Evolutionary conservation across 2,797 vertebrate genomes (phyloP), one percentile per base, ranked within the genome.

Genomic region (Eptatretus atami): DNA sequence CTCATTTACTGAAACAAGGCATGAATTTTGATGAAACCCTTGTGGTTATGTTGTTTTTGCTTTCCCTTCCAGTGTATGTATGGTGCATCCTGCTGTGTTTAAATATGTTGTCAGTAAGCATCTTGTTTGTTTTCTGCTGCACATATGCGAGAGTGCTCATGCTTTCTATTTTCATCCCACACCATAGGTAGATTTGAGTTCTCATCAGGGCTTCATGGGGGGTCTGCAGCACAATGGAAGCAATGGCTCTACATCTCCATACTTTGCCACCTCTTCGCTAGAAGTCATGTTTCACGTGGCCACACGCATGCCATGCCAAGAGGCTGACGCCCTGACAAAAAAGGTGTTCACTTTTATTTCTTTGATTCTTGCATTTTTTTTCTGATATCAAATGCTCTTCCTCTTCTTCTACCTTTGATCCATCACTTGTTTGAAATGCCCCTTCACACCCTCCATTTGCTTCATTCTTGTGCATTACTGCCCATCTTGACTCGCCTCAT

Each of bases 261-360:
- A 98, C 73, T 90, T 84, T 1, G 86, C 90, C 73, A 93, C 86
- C 76, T 98, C 92, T 53, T 92, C 84, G 0, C 79, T 93, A 74
- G 90, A 98, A 75, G 82, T 81, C n/a, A 93, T 98, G 73, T 98
- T 93, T 72, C 90, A 98, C 1, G 92, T 93, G 65, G 95, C 90
- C 63, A 95, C 90, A 1, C 80, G 90, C 52, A 98, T 98, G 88
- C 82, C 86, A 0, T 95, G 84, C 1, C 78, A 83, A 70, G 88
- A 86, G 0, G 83, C 88, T 4, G 92, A 95, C 70, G 82, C 79
- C 1, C 78, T 92, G 70, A 95, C 86, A 72, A 98, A 94, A 80
- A 98, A 98, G 83, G 92, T 94, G 73, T 63, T 44, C 31, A 8
- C 31, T 44, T 2, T 44, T 44, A 44, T 44, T 44, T 44, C 4